phyloP scores from a whole-genome alignment of 1,140 invertebrate species.

The Eurosta solidaginis region DNA sequence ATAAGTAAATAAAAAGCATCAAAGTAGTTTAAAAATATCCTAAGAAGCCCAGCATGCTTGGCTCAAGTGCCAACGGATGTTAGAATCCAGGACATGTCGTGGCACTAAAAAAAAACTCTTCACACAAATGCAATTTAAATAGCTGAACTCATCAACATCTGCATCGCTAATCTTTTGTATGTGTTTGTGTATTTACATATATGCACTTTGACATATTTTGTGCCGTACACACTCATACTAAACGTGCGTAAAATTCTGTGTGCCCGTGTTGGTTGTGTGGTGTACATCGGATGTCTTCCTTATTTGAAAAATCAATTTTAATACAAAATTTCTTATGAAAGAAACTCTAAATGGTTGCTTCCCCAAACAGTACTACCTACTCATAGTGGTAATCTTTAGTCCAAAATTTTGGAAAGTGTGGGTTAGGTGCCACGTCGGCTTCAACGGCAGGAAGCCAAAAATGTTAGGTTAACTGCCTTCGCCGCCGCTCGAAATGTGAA shows the following conservation, averaged over 20 bases:
- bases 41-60: not conserved
- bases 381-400: no score
- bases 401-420: no score
- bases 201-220: conserved; percentile 1
- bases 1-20: not conserved
- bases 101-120: not conserved
- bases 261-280: not conserved
- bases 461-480: no score
- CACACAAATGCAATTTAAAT: not conserved
- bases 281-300: not conserved
- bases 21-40: no score
- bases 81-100: not conserved
- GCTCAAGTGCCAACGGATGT: not conserved
- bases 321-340: not conserved
- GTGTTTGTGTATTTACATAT: not conserved
- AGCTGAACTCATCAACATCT: not conserved
- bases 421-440: no score
- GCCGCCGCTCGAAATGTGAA: no score
- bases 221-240: not conserved
- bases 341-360: not conserved
- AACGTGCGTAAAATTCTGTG: not conserved
- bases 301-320: conserved; percentile 35
- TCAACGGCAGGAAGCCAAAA: no score
- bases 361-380: not conserved
- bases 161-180: not conserved